Conservation (phyloP, 2,888 invertebrate species). For the Mycogona germanica region DNA sequence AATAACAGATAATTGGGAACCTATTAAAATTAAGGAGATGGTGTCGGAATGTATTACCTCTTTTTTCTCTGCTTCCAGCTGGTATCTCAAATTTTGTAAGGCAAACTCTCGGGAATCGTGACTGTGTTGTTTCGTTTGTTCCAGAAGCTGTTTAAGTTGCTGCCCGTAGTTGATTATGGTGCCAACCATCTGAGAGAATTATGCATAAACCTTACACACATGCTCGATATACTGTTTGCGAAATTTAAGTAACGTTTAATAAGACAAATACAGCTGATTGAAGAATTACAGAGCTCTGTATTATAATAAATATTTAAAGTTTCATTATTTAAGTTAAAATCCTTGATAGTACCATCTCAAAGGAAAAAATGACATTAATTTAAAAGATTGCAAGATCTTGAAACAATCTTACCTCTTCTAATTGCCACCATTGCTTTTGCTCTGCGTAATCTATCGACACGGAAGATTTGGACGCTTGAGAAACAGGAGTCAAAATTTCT, state of each 20-base stretch:
- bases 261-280: background rate
- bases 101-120: slow-evolving; percentile 30
- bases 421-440: slow-evolving; percentile 82
- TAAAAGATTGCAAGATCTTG: background rate
- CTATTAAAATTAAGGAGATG: no score
- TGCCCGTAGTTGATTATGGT: slow-evolving; percentile 33
- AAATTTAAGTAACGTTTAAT: background rate
- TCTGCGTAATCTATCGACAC: slow-evolving; percentile 62
- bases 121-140: slow-evolving; percentile 33
- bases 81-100: slow-evolving; percentile 30
- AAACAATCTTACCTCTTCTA: slow-evolving; percentile 55
- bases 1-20: no score
- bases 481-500: background rate
- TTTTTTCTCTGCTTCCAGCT: slow-evolving; percentile 33
- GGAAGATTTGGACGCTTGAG: slow-evolving; percentile 2
- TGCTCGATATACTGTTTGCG: background rate
- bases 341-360: slow-evolving; percentile 4
- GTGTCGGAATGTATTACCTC: no score
- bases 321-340: background rate
- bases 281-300: background rate
- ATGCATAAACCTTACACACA: background rate
- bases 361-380: slow-evolving; percentile 21
- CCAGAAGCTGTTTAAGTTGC: slow-evolving; percentile 33
- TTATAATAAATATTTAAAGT: background rate
- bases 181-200: slow-evolving; percentile 32